Evolutionary conservation across 2,888 invertebrate genomes (phyloP).

Genomic region (Drosophila fulvimacula): DNA sequence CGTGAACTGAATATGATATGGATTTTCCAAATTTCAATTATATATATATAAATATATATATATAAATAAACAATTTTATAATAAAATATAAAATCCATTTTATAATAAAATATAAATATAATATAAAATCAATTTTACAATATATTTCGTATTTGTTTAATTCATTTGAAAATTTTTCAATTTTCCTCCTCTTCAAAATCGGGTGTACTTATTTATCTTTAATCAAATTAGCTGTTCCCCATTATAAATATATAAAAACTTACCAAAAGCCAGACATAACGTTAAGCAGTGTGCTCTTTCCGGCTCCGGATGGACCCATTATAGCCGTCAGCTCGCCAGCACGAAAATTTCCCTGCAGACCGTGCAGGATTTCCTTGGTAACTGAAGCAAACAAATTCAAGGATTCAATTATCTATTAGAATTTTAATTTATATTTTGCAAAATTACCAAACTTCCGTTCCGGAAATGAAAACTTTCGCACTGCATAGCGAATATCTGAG

Average conservation of each 20-base stretch:
- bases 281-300: slow-evolving; percentile 96
- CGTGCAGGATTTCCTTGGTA: slow-evolving; percentile 87
- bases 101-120: too few species aligned
- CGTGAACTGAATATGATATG: too few species aligned
- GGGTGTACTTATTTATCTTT: too few species aligned
- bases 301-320: slow-evolving; percentile 98
- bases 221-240: too few species aligned
- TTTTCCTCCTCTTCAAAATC: too few species aligned
- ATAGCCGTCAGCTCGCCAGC: slow-evolving; percentile 97
- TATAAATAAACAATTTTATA: too few species aligned
- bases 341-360: slow-evolving; percentile 88
- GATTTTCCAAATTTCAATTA: too few species aligned
- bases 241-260: slow-evolving; percentile 79
- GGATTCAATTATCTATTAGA: not conserved
- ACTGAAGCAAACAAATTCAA: slow-evolving; percentile 58
- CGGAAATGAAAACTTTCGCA: slow-evolving; percentile 86
- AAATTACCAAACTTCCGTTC: slow-evolving; percentile 87
- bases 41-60: not conserved
- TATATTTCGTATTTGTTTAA: too few species aligned
- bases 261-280: slow-evolving; percentile 98
- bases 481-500: slow-evolving; percentile 88
- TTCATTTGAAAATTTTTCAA: too few species aligned
- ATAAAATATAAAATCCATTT: too few species aligned
- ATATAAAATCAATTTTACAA: too few species aligned
- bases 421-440: fast-evolving